Conservation (phyloP, 2,113 vertebrate genomes). For the Astatoreochromis straeleni region DNA sequence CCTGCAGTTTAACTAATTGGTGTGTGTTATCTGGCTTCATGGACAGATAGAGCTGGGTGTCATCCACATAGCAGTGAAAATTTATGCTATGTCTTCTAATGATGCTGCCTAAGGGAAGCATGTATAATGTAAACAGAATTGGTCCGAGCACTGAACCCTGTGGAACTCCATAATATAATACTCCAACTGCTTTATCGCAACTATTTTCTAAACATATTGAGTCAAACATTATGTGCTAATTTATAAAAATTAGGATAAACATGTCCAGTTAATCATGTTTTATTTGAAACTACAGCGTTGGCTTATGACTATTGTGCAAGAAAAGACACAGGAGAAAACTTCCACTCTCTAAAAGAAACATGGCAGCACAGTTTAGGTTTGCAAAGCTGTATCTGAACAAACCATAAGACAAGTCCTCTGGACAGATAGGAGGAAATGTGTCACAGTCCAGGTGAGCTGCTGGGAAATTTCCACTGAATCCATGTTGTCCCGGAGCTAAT, state of each 20-base stretch:
- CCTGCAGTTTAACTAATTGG: no score
- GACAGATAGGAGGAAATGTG: background rate
- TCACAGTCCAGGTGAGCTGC: background rate
- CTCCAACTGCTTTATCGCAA: background rate
- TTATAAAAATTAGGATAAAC: background rate
- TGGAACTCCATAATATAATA: no score
- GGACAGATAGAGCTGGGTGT: no score
- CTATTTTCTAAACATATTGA: background rate
- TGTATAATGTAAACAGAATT: no score
- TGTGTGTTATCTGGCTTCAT: no score
- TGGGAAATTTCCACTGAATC: background rate
- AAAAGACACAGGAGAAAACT: background rate
- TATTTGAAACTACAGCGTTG: fast-evolving
- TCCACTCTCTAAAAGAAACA: background rate
- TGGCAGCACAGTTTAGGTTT: background rate
- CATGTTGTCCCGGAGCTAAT: fast-evolving
- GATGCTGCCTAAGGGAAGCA: no score
- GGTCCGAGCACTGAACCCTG: no score
- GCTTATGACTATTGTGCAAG: no score
- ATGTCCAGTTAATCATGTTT: background rate
- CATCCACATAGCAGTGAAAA: no score
- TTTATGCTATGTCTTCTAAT: no score
- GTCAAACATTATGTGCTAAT: background rate
- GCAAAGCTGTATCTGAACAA: background rate
- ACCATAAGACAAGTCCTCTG: background rate